A percentile compares a stretch with the other conserved stretches of the same genome.
These are phyloP conservation scores for Globia sparganii DNA, from an alignment of 2,888 invertebrate species.

Conservation along the genomic window DNA sequence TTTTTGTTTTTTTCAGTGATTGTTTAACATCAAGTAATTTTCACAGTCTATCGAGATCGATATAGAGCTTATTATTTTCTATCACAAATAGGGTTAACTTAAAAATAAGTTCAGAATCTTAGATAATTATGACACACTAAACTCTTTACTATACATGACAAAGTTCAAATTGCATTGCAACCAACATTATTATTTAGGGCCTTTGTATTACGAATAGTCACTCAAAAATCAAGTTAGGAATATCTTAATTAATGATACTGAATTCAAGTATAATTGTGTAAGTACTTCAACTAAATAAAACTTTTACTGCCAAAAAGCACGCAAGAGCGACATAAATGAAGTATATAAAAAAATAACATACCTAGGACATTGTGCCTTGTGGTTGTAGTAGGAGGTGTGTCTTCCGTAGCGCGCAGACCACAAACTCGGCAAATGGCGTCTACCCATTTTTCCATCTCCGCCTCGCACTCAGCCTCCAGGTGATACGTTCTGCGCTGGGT, in stretches of 20 bases:
- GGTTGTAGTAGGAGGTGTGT: slow-evolving; percentile 62
- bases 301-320: background rate
- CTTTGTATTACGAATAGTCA: background rate
- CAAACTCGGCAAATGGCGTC: slow-evolving; percentile 98
- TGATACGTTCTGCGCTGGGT: slow-evolving; percentile 97
- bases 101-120: background rate
- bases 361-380: slow-evolving; percentile 75
- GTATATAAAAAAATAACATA: slow-evolving; percentile 33
- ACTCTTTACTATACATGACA: background rate
- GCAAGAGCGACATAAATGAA: background rate
- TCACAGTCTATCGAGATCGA: no score
- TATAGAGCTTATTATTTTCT: background rate
- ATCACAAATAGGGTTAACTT: background rate
- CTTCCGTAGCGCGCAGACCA: slow-evolving; percentile 94
- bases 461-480: slow-evolving; percentile 97
- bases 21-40: background rate
- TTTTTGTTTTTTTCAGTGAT: background rate
- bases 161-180: background rate
- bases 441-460: slow-evolving; percentile 98
- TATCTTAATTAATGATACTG: background rate
- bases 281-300: background rate
- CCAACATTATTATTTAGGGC: background rate
- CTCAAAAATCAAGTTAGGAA: background rate
- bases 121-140: background rate
- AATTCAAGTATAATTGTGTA: background rate